A percentile compares a stretch with the other conserved stretches of the same genome.
phyloP scores from a whole-genome alignment of 2,888 invertebrate genomes.

The Notodonta ziczac region DNA sequence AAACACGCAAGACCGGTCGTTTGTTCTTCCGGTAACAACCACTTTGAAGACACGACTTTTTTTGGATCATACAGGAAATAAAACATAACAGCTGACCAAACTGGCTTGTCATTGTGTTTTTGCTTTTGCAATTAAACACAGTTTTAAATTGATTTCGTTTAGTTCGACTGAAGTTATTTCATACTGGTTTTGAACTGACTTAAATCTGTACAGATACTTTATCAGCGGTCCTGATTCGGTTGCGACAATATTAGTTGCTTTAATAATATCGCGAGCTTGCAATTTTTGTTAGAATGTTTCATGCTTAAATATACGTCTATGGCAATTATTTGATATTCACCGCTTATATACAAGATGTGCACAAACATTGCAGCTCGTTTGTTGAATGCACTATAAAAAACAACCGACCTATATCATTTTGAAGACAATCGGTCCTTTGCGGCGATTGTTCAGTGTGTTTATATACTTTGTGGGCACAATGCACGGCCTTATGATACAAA shows the following conservation, averaged over 20 bases:
- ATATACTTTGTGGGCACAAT: constrained; percentile 41
- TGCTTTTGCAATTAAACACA: not conserved
- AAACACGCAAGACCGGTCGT: constrained; percentile 22
- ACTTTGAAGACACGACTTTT: constrained; percentile 22
- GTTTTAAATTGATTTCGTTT: constrained; percentile 7
- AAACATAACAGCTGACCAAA: constrained; percentile 17
- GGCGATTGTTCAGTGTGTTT: constrained; percentile 46
- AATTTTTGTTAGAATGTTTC: not conserved
- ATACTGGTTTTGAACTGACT: not conserved
- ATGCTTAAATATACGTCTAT: not conserved
- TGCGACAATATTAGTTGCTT: not conserved
- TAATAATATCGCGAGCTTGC: too few relatives aligned
- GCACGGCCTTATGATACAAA: constrained; percentile 42
- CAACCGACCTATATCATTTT: constrained; percentile 14
- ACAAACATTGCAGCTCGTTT: not conserved
- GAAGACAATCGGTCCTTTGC: constrained; percentile 26
- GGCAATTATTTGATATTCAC: not conserved
- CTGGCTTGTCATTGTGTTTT: constrained; percentile 6
- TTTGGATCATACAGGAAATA: constrained; percentile 29
- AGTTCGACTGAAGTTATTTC: not conserved
- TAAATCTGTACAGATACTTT: not conserved
- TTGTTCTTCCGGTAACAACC: constrained; percentile 29
- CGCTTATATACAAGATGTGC: constrained; percentile 1
- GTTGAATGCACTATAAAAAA: constrained; percentile 10
- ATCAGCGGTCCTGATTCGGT: not conserved